Conservation (phyloP, 1,140 invertebrate species). For the Drosophila saltans region DNA sequence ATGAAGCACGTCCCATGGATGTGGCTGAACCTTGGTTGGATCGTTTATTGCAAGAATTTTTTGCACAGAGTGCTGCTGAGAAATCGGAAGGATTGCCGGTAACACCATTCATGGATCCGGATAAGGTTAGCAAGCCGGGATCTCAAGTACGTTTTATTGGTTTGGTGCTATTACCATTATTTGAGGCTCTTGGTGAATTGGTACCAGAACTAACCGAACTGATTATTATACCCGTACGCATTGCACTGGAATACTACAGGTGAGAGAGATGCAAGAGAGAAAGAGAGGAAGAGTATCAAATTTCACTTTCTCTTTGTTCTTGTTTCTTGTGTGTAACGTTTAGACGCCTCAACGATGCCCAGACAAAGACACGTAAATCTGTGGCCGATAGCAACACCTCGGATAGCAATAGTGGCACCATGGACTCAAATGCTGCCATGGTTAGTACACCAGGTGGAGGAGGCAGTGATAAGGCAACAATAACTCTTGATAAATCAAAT, state of each 20-base stretch:
- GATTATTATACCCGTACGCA: conserved; percentile 85
- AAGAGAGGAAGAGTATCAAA: not conserved
- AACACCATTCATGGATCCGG: conserved; percentile 95
- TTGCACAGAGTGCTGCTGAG: conserved; percentile 92
- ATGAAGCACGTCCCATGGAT: conserved; percentile 93
- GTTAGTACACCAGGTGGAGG: conserved; percentile 52
- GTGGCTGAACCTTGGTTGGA: conserved; percentile 94
- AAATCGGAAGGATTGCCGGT: conserved; percentile 93
- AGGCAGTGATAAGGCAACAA: conserved; percentile 45
- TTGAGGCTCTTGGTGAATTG: conserved; percentile 89
- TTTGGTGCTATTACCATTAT: conserved; percentile 91
- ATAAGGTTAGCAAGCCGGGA: conserved; percentile 93
- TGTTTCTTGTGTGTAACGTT: no score
- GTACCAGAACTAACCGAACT: conserved; percentile 87
- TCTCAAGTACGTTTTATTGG: conserved; percentile 95
- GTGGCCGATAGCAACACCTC: conserved; percentile 86
- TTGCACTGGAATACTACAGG: conserved; percentile 86
- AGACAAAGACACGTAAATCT: conserved; percentile 79
- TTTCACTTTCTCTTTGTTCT: not conserved
- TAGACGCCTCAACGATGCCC: conserved; percentile 80
- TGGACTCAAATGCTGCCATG: conserved; percentile 70
- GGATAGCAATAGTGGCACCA: conserved; percentile 80
- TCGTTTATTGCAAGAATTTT: conserved; percentile 90
- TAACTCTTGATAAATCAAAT: conserved; percentile 44
- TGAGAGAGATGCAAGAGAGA: conserved; percentile 24